Percentiles rank a stretch among this genome's conserved stretches.
Evolutionary conservation across 2,888 invertebrate genomes (phyloP).

Genomic region (Caenorhabditis parvicauda): DNA sequence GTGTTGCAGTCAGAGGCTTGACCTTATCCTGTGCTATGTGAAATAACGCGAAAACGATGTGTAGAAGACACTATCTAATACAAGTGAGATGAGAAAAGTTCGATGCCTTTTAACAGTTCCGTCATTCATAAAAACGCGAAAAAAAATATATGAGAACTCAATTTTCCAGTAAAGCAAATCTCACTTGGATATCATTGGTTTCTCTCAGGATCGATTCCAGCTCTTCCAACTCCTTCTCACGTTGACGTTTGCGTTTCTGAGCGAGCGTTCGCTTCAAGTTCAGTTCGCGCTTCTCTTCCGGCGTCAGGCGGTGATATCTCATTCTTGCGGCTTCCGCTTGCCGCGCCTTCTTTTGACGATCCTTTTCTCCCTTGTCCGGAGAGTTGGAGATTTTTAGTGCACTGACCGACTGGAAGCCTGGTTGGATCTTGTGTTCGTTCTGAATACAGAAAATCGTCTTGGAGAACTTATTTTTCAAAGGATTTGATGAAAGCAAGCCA

Average conservation of each 20-base stretch:
- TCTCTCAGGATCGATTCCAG: constrained; percentile 55
- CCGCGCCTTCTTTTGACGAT: constrained; percentile 51
- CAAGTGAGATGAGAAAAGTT: too few relatives aligned
- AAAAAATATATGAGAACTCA: not conserved
- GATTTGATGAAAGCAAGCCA: too few relatives aligned
- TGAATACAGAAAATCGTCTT: too few relatives aligned
- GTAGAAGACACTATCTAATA: not conserved
- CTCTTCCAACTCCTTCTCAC: constrained; percentile 60
- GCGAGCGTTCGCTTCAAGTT: constrained; percentile 59
- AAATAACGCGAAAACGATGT: too few relatives aligned
- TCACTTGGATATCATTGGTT: constrained; percentile 53
- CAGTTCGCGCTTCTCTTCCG: constrained; percentile 57
- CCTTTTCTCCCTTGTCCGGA: constrained; percentile 50
- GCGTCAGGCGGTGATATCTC: constrained; percentile 54
- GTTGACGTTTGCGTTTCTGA: constrained; percentile 60
- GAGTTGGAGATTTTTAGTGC: constrained; percentile 18
- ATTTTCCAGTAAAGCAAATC: not conserved
- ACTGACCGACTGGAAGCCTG: too few relatives aligned
- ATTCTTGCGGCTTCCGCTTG: constrained; percentile 61
- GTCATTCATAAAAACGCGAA: too few relatives aligned
- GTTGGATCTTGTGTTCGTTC: too few relatives aligned
- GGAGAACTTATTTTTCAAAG: too few relatives aligned
- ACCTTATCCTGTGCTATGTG: too few relatives aligned
- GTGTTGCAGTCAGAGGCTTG: too few relatives aligned
- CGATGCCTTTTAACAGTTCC: too few relatives aligned